Evolutionary conservation across 35 echinoderm and acorn worm species (phyloP), one percentile per base, ranked within the genome.

Genomic region (Diadema setosum): DNA sequence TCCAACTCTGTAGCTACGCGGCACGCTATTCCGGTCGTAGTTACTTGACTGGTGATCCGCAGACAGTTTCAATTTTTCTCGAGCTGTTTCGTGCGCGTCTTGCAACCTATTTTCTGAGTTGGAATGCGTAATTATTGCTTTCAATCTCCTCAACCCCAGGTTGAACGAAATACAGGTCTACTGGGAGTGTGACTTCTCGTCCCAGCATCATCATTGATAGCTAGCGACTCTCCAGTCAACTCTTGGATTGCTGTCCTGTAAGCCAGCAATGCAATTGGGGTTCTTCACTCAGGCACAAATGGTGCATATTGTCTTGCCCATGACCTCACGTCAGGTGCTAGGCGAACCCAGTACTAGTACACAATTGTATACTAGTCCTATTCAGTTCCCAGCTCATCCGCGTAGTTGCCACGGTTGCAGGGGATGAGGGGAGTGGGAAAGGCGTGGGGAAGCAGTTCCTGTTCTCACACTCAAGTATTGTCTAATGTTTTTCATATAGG

Each of bases 151-250:
- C n/a, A n/a, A n/a, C n/a, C n/a, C n/a, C n/a, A n/a, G n/a, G n/a
- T n/a, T n/a, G n/a, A n/a, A n/a, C n/a, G n/a, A n/a, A n/a, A n/a
- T n/a, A n/a, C n/a, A n/a, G n/a, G n/a, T n/a, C n/a, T n/a, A n/a
- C n/a, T n/a, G n/a, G n/a, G n/a, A n/a, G n/a, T 33, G 29, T 46
- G 34, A 70, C 65, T 35, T 92, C 74, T 17, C 70, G 7, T 4
- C 83, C 83, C 23, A 92, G 20, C 90, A 92, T 92, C 3, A 92
- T 39, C 82, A 87, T 82, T 52, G 85, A 75, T n/a, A n/a, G n/a
- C n/a, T 6, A 74, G 84, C 3, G 55, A 48, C 58, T 87, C 84
- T 2, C 84, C 75, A 1, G 90, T 81, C 1, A 58, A 81, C 1
- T 34, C 40, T 5, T 92, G 88, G 4, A 45, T 31, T 39, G 58